Evolutionary conservation across 2,113 vertebrate genomes (phyloP).

Genomic region (Osmerus eperlanus): DNA sequence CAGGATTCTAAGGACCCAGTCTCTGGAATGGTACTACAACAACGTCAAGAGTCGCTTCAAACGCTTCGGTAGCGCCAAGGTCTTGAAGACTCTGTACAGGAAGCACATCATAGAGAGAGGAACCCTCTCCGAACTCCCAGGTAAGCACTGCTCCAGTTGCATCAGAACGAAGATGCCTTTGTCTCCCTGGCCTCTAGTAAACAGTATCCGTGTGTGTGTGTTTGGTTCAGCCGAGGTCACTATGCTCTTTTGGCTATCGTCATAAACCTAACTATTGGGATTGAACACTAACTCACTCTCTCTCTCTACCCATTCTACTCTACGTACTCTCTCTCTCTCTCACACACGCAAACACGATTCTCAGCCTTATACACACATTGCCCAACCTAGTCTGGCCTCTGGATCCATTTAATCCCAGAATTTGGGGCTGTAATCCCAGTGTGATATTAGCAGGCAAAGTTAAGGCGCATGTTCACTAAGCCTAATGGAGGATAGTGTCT

Average conservation of each 20-base stretch:
- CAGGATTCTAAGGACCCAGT: slow-evolving; percentile 88
- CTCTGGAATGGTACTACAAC: slow-evolving; percentile 97
- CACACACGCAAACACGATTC: neutral
- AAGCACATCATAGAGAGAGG: slow-evolving; percentile 88
- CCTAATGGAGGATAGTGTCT: slow-evolving; percentile 20
- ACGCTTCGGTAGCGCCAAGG: slow-evolving; percentile 96
- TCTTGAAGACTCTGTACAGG: slow-evolving; percentile 90
- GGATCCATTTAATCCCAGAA: slow-evolving; percentile 10
- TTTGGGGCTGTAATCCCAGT: neutral
- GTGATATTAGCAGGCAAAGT: slow-evolving; percentile 1
- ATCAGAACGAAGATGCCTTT: neutral
- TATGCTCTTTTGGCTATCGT: neutral
- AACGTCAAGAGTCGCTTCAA: slow-evolving; percentile 97
- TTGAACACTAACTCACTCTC: neutral
- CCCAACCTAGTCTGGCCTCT: neutral
- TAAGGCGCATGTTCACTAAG: slow-evolving; percentile 16
- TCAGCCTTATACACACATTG: neutral
- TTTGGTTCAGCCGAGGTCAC: no score
- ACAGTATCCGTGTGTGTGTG: neutral
- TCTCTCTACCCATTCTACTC: neutral
- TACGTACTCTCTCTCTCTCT: neutral
- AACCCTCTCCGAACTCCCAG: slow-evolving; percentile 76
- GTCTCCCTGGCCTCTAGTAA: neutral
- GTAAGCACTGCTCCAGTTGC: slow-evolving; percentile 55
- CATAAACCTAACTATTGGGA: neutral